A percentile compares a stretch with the other conserved stretches of the same genome.
Conservation (phyloP, 2,888 invertebrate species). For the Philhelius pedissequus region DNA sequence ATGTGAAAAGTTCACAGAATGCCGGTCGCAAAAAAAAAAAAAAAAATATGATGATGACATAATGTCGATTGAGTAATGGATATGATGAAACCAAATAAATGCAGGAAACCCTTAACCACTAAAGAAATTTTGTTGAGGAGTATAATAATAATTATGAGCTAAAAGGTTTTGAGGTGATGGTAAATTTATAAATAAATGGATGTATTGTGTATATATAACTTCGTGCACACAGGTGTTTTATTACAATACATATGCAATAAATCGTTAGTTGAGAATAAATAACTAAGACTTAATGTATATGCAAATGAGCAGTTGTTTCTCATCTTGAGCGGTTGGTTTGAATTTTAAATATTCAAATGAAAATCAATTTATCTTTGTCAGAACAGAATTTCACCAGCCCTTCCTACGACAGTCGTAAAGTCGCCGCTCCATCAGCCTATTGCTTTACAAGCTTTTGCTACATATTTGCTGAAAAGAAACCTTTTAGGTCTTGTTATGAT, state of each 20-base stretch:
- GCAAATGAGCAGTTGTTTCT: conserved; percentile 1
- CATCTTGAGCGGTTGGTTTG: background rate
- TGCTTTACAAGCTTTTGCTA: accelerated
- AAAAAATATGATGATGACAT: conserved; percentile 63
- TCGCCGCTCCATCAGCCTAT: background rate
- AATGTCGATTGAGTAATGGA: conserved; percentile 66
- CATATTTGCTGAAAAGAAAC: background rate
- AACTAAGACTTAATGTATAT: background rate
- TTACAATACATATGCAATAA: background rate
- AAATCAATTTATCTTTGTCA: conserved; percentile 37
- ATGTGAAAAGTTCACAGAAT: conserved; percentile 51
- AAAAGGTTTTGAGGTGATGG: background rate
- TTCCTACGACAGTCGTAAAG: background rate
- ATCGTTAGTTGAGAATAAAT: background rate
- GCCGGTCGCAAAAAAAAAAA: conserved; percentile 62
- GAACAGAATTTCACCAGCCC: background rate
- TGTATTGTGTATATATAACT: background rate
- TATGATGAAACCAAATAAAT: conserved; percentile 62
- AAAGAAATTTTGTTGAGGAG: background rate
- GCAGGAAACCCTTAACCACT: conserved; percentile 31
- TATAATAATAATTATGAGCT: conserved; percentile 16
- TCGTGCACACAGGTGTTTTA: background rate
- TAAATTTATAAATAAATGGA: background rate
- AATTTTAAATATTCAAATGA: background rate
- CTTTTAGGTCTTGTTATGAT: background rate